Base-by-base conservation (phyloP, 2,888 invertebrate genomes). In the Chrysopilus asiliformis region DNA sequence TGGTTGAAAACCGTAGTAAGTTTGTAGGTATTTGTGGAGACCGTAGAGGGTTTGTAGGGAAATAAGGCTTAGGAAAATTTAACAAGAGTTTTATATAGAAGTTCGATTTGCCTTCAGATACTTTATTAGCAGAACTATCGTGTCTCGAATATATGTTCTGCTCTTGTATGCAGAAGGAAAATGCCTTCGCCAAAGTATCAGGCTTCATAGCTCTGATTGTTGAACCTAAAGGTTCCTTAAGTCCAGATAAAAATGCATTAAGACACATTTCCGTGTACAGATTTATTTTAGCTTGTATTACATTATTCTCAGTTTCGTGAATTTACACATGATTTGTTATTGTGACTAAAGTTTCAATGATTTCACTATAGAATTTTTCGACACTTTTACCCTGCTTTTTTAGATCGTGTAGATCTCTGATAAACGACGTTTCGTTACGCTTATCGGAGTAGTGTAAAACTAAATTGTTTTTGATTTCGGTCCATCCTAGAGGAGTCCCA, bases 141-240 rank as follows among this genome's bases (percentile, higher is more conserved):
- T 36, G 12, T 28, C 25, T 36, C 3, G 20, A 4, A 19, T 40
- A 30, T 9, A 44, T 44, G 24, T 43, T 44, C 30, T 45, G 43
- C 36, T 46, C 44, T 28, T 40, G 37, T 15, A 47, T 42, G 22
- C 47, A 47, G n/a, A 25, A 43, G 3, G 38, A 35, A 12, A 47
- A 43, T 10, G 45, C 47, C 24, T 25, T 36, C 9, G 41, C 35
- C 6, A 47, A 15, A 2, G 45, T 38, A 7, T 38, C 37, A 26
- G 44, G 46, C 34, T 36, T 41, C 43, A 45, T 46, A 16, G 47
- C 43, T 34, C 47, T 41, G 14, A 49, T 44, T 4, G 39, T 45
- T 18, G 47, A 41, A 8, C 47, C 45, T 10, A 47, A 20, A 4
- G 47, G 47, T 45, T 46, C 47, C 22, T 34, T 45, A 6, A 48